Evolutionary conservation across 1,140 invertebrate species (phyloP), one percentile per base, ranked within the genome.

Genomic region (Drosophila repletoides): DNA sequence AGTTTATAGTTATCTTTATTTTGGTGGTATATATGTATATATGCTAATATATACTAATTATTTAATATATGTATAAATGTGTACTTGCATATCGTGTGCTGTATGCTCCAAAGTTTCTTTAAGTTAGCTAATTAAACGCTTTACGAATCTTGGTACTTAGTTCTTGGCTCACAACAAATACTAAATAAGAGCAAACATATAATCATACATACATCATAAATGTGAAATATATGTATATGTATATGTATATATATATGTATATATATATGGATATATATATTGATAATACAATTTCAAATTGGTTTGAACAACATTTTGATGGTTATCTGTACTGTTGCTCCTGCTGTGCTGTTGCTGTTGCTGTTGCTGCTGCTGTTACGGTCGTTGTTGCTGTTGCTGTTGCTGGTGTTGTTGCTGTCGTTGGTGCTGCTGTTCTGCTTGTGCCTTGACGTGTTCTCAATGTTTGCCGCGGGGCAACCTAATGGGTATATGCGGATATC

Each of bases 401-500:
- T 33, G 19, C 28, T 15, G 24, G 19, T 63, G 61, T 10, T 28
- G 29, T 46, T 45, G 46, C 2, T 55, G 40, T 14, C 31, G 22
- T 12, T 29, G n/a, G 2, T 45, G 33, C 10, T 45, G 40, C 7
- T 21, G 10, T 22, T 43, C 9, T 52, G 31, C 7, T 38, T 29
- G 6, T 51, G 34, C 24, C 29, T n/a, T 33, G 53, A 21, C 46
- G 56, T 53, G 21, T 12, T 7, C 51, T 75, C 75, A 84, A 55
- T 80, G 80, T 51, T 80, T 84, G 75, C 75, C 67, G 51, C 80
- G 80, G 38, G 80, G 75, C 52, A 84, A 76, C 68, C 75, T 74
- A 49, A 86, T 86, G 58, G 80, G 80, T 72, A 86, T 86, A 64
- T 86, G 80, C 63, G 75, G 75, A 84, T 84, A 84, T 84, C 80